phyloP scores from a whole-genome alignment of 2,797 vertebrate species.

The Numenius phaeopus region DNA sequence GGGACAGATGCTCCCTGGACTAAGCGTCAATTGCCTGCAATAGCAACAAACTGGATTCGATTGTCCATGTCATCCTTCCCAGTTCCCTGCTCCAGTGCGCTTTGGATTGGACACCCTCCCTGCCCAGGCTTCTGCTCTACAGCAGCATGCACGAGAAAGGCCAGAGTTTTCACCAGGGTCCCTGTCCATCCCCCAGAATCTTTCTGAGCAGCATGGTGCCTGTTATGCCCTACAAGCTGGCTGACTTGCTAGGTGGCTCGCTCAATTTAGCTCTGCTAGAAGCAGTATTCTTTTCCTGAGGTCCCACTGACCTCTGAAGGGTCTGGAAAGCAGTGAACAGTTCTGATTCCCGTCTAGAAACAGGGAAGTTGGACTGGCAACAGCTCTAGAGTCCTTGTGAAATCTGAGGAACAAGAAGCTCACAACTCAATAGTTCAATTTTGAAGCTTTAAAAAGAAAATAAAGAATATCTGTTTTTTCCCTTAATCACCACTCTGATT shows the following conservation, averaged over 20 bases:
- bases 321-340: not conserved
- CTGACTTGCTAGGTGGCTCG: not conserved
- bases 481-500: not conserved
- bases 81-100: not conserved
- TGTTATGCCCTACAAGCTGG: not conserved
- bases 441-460: conserved; percentile 6
- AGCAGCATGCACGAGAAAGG: not conserved
- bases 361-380: not conserved
- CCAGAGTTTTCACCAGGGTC: not conserved
- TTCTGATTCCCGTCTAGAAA: not conserved
- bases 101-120: not conserved
- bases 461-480: not conserved
- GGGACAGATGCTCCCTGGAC: not conserved
- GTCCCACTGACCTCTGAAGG: not conserved
- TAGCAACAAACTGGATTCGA: not conserved
- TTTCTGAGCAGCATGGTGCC: not conserved
- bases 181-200: not conserved
- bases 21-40: not conserved
- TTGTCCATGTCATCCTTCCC: not conserved
- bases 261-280: not conserved
- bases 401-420: not conserved
- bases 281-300: not conserved
- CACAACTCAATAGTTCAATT: not conserved
- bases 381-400: not conserved
- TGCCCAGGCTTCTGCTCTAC: not conserved